Conservation (phyloP, 2,113 vertebrate genomes). For the Plecturocebus donacophilus region DNA sequence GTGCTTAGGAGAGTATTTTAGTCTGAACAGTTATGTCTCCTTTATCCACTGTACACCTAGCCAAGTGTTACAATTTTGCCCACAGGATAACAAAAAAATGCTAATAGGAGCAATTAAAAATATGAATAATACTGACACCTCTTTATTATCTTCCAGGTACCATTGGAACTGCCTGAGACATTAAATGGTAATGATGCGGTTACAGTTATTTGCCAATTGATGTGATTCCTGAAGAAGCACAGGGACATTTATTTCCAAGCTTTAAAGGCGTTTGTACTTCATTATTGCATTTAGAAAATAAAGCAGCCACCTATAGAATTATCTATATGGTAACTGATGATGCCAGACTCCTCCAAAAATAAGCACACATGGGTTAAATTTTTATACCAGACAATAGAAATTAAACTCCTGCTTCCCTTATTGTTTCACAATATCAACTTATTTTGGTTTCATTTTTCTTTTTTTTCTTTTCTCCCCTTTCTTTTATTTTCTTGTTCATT, state of each 20-base stretch:
- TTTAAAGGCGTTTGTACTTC: conserved; percentile 75
- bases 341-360: neutral
- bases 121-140: conserved; percentile 82
- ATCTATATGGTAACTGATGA: conserved; percentile 54
- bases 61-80: conserved; percentile 81
- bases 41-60: conserved; percentile 78
- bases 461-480: neutral
- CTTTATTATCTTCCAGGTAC: conserved; percentile 85
- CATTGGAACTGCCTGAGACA: conserved; percentile 74
- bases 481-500: neutral
- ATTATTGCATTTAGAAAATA: conserved; percentile 77
- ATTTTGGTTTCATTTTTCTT: neutral
- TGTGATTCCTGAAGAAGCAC: conserved; percentile 76
- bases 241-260: conserved; percentile 76
- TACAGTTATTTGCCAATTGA: conserved; percentile 83
- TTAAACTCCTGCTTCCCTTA: neutral
- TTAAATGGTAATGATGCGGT: conserved; percentile 84
- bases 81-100: conserved; percentile 70
- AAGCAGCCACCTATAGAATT: conserved; percentile 67
- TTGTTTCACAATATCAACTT: neutral
- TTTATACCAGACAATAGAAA: neutral
- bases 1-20: conserved; percentile 79
- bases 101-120: conserved; percentile 85
- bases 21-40: conserved; percentile 72
- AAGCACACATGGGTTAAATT: neutral